Percentiles rank a stretch among this genome's conserved stretches.
These are phyloP conservation scores for Bergia puertoricense DNA, from an alignment of 92 coral and sea anemone species.

Conservation along the genomic window DNA sequence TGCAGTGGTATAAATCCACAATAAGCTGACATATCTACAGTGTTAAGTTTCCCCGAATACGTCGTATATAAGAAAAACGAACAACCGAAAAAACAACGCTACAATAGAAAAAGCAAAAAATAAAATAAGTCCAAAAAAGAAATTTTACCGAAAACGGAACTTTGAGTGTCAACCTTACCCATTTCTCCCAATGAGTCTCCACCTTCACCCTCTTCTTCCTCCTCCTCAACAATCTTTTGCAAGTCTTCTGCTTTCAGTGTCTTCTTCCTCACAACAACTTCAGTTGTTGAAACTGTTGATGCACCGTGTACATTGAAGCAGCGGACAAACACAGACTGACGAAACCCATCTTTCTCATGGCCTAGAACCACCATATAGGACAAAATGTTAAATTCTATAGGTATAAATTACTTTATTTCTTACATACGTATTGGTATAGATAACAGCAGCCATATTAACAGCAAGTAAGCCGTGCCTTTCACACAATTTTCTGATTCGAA, in stretches of 20 bases:
- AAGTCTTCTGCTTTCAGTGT: neutral
- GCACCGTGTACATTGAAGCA: conserved; percentile 10
- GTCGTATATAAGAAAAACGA: neutral
- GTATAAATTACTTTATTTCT: neutral
- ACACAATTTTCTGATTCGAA: too few species aligned
- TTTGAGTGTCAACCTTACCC: neutral
- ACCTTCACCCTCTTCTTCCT: conserved; percentile 17
- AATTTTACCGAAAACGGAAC: neutral
- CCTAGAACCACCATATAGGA: neutral
- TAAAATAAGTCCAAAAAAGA: neutral
- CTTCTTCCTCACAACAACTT: neutral
- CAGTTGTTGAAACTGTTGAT: neutral
- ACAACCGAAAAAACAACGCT: neutral
- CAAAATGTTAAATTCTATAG: neutral
- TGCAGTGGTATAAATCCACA: too few species aligned
- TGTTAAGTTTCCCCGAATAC: too few species aligned
- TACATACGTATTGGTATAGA: neutral
- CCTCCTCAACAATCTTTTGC: neutral
- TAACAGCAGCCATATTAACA: neutral
- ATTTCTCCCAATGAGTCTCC: neutral
- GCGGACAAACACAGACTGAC: neutral
- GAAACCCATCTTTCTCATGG: neutral
- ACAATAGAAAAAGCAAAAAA: neutral
- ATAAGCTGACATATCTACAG: too few species aligned
- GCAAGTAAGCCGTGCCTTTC: too few species aligned